Evolutionary conservation across 2,797 vertebrate species (phyloP).

Genomic region (Leptodactylus fallax): DNA sequence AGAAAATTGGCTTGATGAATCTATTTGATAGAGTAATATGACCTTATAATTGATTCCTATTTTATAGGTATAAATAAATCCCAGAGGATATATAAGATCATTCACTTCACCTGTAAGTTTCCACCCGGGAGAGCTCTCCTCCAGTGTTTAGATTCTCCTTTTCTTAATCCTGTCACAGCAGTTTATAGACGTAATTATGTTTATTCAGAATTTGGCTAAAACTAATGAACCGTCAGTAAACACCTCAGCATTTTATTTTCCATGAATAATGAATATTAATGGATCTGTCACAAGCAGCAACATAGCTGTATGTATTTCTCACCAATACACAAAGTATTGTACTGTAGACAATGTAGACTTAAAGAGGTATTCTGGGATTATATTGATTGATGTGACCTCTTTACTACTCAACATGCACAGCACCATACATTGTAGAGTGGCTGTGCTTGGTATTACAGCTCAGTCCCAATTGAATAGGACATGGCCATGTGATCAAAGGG

Average conservation of each 20-base stretch:
- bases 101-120: not conserved
- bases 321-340: not conserved
- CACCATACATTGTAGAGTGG: no score
- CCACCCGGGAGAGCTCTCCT: not conserved
- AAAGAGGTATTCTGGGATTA: not conserved
- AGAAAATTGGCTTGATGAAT: not conserved
- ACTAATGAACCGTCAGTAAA: conserved; percentile 76
- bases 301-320: conserved; percentile 4
- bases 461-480: no score
- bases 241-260: conserved; percentile 72
- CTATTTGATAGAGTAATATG: not conserved
- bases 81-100: not conserved
- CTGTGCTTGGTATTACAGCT: no score
- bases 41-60: not conserved
- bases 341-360: not conserved
- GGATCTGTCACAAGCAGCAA: conserved; percentile 70
- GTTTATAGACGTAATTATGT: conserved; percentile 73
- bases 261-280: conserved; percentile 78
- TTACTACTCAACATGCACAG: no score
- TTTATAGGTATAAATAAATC: conserved; percentile 2
- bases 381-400: no score
- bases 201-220: conserved; percentile 76
- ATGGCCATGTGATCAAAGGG: no score
- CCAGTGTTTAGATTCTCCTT: conserved; percentile 40
- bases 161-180: conserved; percentile 67